Evolutionary conservation across 2,797 vertebrate species (phyloP), one percentile per base, ranked within the genome.

Genomic region (Enteromius anoplus): DNA sequence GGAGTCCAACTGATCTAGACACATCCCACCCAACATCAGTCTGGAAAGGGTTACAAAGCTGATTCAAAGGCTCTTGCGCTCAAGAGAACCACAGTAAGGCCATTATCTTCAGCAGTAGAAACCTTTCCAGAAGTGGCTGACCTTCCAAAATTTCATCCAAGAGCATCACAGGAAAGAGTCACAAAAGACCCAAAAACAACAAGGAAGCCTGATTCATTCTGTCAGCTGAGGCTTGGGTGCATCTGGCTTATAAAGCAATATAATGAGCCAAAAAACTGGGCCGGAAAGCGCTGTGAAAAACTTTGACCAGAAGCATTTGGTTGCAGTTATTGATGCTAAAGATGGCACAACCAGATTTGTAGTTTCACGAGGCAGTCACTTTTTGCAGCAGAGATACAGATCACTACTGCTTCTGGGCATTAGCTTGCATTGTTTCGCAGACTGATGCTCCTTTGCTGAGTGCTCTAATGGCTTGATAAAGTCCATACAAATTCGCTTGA

Each of bases 401-500:
- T 34, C 60, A 29, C 26, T 29, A 3, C 6, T 34, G 32, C 32
- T 19, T 21, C 64, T 37, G 32, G 64, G 64, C 32, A 37, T 37
- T 1, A 5, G 32, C 32, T 37, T 37, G 64, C 32, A 66, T 66
- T 21, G 32, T 37, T 17, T 19, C 9, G 32, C 32, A 66, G 17
- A 66, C 32, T 37, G 64, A 37, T 66, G 64, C 29, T 4, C 32
- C 8, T 37, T 19, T 66, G 29, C 64, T 37, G 64, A 37, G 15
- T 8, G 0, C 1, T 21, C 32, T 37, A 66, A 21, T 21, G 19
- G 32, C 3, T 34, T 66, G 29, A 66, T 66, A 8, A 32, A 17
- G 64, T 66, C 64, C 64, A 66, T 19, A 66, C 64, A 34, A 37
- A 66, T 66, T 19, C 32, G 37, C 64, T 66, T 66, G 64, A 66